Base-by-base conservation (phyloP, 2,113 vertebrate genomes). In the Macquaria australasica region DNA sequence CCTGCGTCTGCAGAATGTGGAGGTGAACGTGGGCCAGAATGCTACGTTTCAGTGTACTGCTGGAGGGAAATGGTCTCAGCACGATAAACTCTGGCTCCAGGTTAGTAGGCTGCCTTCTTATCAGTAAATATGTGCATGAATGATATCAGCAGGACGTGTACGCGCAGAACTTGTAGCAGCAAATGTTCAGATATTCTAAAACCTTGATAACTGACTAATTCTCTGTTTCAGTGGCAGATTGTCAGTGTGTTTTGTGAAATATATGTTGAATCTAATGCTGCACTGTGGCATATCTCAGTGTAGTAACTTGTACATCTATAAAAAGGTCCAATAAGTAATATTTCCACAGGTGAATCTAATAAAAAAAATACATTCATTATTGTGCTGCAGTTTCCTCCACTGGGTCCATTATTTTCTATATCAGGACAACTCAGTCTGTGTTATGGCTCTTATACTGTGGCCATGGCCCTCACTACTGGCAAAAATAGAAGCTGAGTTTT, bases 11-110 rank as follows among this genome's bases (percentile, higher is more conserved):
- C 98, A 99, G 95, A 99, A 99, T 0, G 98, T 98, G 77, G 98
- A 99, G 95, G 98, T 99, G 50, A 99, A 99, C 0, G 98, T 99
- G 91, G 98, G 98, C 6, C 98, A 99, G 95, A 99, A 99, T 0
- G 98, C 98, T 0, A 97, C 98, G 0, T 99, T 99, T 86, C 98
- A 99, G 93, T 99, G 98, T 83, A 98, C 98, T 0, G 98, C 98
- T 2, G 98, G 98, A 0, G 98, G 98, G 0, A 99, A 99, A 89
- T 99, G 98, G 98, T 99, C 98, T 0, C 98, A 99, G 90, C 97
- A 98, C 0, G 98, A 99, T 92, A 98, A 99, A 82, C 97, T 99
- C 20, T 99, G 98, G 94, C 87, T 95, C 1, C 94, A 95, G 93
- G 94, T 95, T 25, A 3, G 91, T 81, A 3, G 34, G 34, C 34